Evolutionary conservation across 2,797 vertebrate genomes (phyloP).

Genomic region (Sylvilagus floridanus): DNA sequence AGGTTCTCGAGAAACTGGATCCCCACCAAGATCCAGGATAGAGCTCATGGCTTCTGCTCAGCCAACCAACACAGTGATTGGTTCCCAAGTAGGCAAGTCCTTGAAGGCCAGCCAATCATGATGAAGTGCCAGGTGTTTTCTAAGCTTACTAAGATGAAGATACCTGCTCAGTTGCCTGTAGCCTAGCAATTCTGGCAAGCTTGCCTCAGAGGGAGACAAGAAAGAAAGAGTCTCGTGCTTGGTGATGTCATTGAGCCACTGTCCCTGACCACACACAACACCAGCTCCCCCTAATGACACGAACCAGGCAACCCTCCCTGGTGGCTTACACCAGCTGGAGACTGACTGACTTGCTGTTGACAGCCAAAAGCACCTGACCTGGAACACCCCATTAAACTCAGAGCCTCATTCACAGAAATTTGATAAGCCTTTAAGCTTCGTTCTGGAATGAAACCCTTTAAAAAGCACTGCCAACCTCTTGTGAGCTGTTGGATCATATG

Average conservation of each 20-base stretch:
- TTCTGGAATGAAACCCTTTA: conserved; percentile 16
- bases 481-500: background rate
- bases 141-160: background rate
- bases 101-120: background rate
- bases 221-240: background rate
- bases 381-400: background rate
- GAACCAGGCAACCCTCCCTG: background rate
- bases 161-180: background rate
- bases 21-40: background rate
- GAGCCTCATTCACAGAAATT: conserved; percentile 1
- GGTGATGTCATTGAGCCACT: background rate
- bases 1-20: background rate
- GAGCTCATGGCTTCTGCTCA: background rate
- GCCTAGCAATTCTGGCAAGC: background rate
- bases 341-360: background rate
- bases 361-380: background rate
- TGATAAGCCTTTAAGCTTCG: conserved; percentile 15
- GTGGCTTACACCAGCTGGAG: background rate
- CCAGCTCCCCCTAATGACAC: background rate
- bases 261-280: background rate
- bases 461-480: background rate
- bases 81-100: background rate
- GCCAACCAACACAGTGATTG: background rate
- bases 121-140: background rate
- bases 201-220: background rate